Base-by-base conservation (phyloP, 2,113 vertebrate genomes). In the Lynx canadensis region DNA sequence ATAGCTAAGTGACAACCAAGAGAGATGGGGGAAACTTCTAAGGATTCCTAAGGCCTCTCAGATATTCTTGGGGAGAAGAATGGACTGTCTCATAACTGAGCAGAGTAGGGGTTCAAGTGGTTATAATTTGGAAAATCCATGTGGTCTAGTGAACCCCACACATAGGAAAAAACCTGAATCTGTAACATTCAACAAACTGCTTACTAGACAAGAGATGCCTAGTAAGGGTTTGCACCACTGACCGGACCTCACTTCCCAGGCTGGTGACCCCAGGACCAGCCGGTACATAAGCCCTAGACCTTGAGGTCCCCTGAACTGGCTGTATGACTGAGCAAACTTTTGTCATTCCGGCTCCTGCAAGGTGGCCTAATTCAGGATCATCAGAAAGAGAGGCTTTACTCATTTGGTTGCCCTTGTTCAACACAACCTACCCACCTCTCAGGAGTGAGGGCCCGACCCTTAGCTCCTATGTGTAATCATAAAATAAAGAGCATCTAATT, bases 201-300 rank as follows among this genome's bases (percentile, higher is more conserved):
- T 25, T 14, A 6, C n/a, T 18, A 38, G 89, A 79, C 36, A 71
- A 74, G 27, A 38, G 41, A 5, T 1, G 29, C 29, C 57, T 16
- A 88, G 18, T 6, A 74, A 52, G 60, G 15, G 29, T 81, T 29
- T 50, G 27, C 12, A 50, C 38, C 4, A 12, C 16, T 71, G 69
- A 52, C 27, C 25, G 25, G 60, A 68, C 36, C n/a, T 78, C 21
- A 4, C 41, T 52, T 41, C 18, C 31, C 60, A 50, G 36, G 21
- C 12, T 55, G 16, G 25, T 27, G 73, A 66, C 41, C 38, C 7
- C 0, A 1, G 13, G 21, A 45, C 45, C 15, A 31, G 5, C 0
- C 3, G 0, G 18, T 27, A 18, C 3, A 0, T 45, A 16, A 55
- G 79, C 21, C 13, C 55, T 27, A 29, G 55, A 94, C 73, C 25